Percentiles rank a stretch among this genome's conserved stretches.
Evolutionary conservation across 2,113 vertebrate genomes (phyloP).

Genomic region (Hydrochoerus hydrochaeris): DNA sequence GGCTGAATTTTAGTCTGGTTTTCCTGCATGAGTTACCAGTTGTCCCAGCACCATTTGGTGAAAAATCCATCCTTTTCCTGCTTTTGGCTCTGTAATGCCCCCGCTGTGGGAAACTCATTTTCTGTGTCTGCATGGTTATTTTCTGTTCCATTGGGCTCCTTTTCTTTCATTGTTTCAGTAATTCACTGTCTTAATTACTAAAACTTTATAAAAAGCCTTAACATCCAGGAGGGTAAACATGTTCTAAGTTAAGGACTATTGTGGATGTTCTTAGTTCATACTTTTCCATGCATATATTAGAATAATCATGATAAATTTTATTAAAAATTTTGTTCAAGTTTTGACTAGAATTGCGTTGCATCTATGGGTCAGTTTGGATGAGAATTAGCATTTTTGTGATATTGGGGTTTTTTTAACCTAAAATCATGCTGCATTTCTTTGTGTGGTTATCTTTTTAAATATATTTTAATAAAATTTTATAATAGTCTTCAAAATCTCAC

Average conservation of each 20-base stretch:
- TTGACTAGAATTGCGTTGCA: neutral
- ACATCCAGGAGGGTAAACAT: neutral
- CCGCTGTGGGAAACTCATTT: neutral
- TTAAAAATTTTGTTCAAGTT: neutral
- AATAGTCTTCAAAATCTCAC: constrained; percentile 12
- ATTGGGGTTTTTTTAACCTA: neutral
- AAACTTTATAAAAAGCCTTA: neutral
- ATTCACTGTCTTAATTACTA: neutral
- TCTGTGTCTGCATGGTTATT: neutral
- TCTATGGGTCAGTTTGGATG: neutral
- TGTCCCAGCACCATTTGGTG: neutral
- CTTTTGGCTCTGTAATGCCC: neutral
- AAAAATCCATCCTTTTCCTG: neutral
- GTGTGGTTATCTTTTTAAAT: neutral
- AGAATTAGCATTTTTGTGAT: neutral
- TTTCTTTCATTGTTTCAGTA: neutral
- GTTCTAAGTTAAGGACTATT: neutral
- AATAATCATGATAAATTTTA: neutral
- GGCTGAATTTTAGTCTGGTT: neutral
- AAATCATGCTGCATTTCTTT: neutral
- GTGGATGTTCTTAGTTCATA: neutral
- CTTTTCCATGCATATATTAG: neutral
- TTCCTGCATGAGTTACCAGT: neutral
- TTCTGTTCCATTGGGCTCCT: neutral
- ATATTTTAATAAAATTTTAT: neutral